Conservation (phyloP, 30 jellyfish, hydroid and myxozoan genomes). For the Mastigias papua region DNA sequence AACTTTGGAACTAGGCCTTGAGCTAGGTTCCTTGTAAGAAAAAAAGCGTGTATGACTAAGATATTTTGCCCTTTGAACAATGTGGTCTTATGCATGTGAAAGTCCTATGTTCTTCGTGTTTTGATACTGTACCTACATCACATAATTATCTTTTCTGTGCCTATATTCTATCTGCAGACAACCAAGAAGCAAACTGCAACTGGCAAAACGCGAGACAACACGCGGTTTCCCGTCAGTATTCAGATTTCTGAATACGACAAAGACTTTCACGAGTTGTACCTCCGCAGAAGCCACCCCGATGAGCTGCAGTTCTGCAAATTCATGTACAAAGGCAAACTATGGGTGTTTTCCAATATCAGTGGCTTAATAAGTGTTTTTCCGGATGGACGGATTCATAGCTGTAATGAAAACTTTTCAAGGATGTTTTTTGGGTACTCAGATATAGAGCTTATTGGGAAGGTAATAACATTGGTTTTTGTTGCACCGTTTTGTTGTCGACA, state of each 20-base stretch:
- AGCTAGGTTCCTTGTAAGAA: too few relatives aligned
- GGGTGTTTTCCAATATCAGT: constrained; percentile 96
- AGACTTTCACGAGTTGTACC: constrained; percentile 82
- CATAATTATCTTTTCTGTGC: background rate
- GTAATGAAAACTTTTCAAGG: constrained; percentile 83
- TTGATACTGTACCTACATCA: too few relatives aligned
- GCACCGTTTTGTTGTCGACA: too few relatives aligned
- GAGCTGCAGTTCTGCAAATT: constrained; percentile 75
- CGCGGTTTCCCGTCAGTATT: constrained; percentile 90
- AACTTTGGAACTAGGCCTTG: too few relatives aligned
- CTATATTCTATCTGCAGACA: constrained; percentile 16
- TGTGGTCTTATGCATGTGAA: too few relatives aligned
- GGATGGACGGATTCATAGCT: constrained; percentile 82
- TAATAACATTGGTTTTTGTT: constrained; percentile 1
- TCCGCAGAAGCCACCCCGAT: constrained; percentile 69
- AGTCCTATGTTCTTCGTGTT: too few relatives aligned
- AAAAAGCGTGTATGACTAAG: too few relatives aligned
- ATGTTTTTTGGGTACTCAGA: constrained; percentile 82
- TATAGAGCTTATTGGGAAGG: constrained; percentile 82
- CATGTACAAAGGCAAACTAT: constrained; percentile 82
- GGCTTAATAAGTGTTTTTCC: constrained; percentile 81
- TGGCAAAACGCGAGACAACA: constrained; percentile 83
- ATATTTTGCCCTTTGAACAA: too few relatives aligned
- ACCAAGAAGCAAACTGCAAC: constrained; percentile 86
- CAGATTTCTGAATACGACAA: constrained; percentile 82